Evolutionary conservation across 2,888 invertebrate species (phyloP).

Genomic region (Stomorhina lunata): DNA sequence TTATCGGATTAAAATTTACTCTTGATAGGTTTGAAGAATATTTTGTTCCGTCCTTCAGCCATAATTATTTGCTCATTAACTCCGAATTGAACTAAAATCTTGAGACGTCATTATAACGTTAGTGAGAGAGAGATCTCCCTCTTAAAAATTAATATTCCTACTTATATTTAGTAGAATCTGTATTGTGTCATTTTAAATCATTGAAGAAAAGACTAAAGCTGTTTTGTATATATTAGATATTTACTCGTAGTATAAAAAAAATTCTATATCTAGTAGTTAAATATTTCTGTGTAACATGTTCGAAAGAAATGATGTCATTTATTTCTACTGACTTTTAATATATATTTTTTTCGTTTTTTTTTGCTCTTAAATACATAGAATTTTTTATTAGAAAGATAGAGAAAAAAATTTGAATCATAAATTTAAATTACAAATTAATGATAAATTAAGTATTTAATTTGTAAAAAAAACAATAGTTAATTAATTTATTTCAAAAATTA

Average conservation of each 20-base stretch:
- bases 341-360: constrained; percentile 11
- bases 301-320: constrained; percentile 42
- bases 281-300: constrained; percentile 30
- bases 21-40: background rate
- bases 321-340: constrained; percentile 13
- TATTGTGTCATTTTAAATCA: constrained; percentile 52
- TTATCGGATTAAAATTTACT: constrained; percentile 1
- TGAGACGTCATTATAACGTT: constrained; percentile 2
- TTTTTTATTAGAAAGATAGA: constrained; percentile 17
- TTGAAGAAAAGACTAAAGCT: constrained; percentile 25
- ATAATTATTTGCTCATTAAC: background rate
- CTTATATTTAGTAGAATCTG: constrained; percentile 5
- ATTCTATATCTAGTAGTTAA: no score
- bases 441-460: constrained; percentile 22
- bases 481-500: no score
- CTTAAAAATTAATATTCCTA: no score
- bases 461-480: constrained; percentile 33
- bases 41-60: no score
- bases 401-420: background rate
- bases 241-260: constrained; percentile 12
- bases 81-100: background rate
- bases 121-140: no score
- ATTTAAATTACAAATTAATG: constrained; percentile 35
- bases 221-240: constrained; percentile 24
- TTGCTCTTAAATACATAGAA: background rate